A percentile compares a stretch with the other conserved stretches of the same genome.
Conservation (phyloP, 37 sponge, comb jelly and placozoan species). For the Cladorhizidae sp. region DNA sequence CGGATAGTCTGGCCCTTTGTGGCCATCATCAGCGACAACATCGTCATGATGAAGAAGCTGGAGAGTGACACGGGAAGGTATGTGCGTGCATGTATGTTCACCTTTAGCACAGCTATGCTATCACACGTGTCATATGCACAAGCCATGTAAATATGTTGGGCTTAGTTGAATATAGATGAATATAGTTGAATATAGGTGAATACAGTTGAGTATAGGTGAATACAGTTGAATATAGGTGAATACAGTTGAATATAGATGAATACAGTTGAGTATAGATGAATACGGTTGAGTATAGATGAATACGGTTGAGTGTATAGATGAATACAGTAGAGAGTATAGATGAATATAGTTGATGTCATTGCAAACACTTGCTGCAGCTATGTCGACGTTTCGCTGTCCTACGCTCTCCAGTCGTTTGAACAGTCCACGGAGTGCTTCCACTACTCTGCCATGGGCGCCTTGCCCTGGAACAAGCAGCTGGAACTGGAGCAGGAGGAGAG, state of each 20-base stretch:
- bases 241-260: too few species aligned
- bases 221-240: too few species aligned
- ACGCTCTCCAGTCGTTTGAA: slow-evolving; percentile 53
- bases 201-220: too few species aligned
- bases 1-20: slow-evolving; percentile 66
- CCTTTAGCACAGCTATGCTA: too few species aligned
- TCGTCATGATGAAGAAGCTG: slow-evolving; percentile 79
- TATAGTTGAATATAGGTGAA: too few species aligned
- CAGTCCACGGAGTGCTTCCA: slow-evolving; percentile 30
- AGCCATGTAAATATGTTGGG: too few species aligned
- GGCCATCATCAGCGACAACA: slow-evolving; percentile 74
- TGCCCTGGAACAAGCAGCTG: slow-evolving; percentile 48
- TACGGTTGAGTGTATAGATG: neutral
- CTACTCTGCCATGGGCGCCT: slow-evolving; percentile 35
- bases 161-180: too few species aligned
- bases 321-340: neutral
- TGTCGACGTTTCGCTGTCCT: slow-evolving; percentile 43
- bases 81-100: neutral
- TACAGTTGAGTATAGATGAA: too few species aligned
- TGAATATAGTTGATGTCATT: neutral
- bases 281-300: neutral
- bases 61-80: slow-evolving; percentile 5
- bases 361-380: neutral
- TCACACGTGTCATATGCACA: too few species aligned
- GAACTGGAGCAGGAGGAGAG: neutral